Conservation (phyloP, 1,140 invertebrate species). For the Drosophila bocki region DNA sequence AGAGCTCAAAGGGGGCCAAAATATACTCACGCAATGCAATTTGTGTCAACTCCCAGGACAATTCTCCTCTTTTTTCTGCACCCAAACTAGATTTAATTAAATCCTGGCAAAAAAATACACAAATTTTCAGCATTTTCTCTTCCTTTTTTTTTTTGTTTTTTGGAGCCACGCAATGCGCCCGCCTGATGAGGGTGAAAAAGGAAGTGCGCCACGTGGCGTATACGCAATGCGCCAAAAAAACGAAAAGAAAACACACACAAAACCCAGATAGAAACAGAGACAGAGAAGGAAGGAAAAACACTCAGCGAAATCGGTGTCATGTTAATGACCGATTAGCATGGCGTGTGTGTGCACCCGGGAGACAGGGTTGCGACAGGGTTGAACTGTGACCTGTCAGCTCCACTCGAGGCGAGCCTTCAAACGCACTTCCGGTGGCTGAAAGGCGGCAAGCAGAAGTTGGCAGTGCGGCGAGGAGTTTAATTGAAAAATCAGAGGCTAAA, state of each 20-base stretch:
- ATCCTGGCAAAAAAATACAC: conserved; percentile 23
- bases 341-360: conserved; percentile 42
- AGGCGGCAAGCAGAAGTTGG: neutral
- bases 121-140: conserved; percentile 38
- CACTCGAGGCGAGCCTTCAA: conserved; percentile 11
- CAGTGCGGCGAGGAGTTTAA: neutral
- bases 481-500: neutral
- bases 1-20: conserved; percentile 4
- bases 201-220: conserved; percentile 36
- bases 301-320: conserved; percentile 69
- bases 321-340: conserved; percentile 75
- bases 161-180: conserved; percentile 14
- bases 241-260: neutral
- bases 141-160: conserved; percentile 48
- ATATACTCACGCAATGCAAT: conserved; percentile 30
- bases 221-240: conserved; percentile 47
- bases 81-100: conserved; percentile 50
- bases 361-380: neutral
- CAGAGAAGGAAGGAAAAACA: neutral
- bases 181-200: conserved; percentile 16
- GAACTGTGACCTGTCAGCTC: conserved; percentile 31
- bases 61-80: neutral
- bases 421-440: conserved; percentile 24
- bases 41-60: conserved; percentile 22
- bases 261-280: conserved; percentile 2